Percentiles rank a stretch among this genome's conserved stretches.
Evolutionary conservation across 2,888 invertebrate species (phyloP).

Genomic region (Leptarthrus brevirostris): DNA sequence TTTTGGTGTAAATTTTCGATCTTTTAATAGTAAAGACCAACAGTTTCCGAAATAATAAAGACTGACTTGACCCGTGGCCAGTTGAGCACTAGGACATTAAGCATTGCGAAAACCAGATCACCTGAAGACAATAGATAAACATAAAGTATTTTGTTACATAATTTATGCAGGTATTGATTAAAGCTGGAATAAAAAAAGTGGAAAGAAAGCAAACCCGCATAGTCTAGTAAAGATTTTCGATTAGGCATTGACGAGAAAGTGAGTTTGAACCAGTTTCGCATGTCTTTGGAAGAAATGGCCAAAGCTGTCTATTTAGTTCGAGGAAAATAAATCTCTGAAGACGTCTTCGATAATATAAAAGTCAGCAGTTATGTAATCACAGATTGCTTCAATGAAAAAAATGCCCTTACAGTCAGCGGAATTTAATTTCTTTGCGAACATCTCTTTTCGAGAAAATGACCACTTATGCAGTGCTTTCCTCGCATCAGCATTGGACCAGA

Average conservation of each 20-base stretch:
- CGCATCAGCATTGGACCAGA: conserved; percentile 2
- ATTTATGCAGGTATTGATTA: not conserved
- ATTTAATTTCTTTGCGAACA: conserved; percentile 24
- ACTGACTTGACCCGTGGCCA: too few relatives aligned
- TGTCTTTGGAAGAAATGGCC: conserved; percentile 26
- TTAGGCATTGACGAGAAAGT: conserved; percentile 32
- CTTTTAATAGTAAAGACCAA: too few relatives aligned
- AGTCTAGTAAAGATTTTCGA: not conserved
- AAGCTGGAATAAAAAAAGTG: not conserved
- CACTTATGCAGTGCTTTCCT: conserved; percentile 11
- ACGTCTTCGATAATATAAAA: not conserved
- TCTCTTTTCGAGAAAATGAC: not conserved
- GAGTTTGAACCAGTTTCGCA: conserved; percentile 37
- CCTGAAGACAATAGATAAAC: not conserved
- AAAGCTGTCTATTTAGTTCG: not conserved
- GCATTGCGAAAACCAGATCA: conserved; percentile 14
- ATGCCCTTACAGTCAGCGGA: conserved; percentile 33
- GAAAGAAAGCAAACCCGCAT: not conserved
- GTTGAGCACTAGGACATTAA: too few relatives aligned
- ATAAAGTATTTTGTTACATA: conserved; percentile 2
- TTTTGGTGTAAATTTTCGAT: too few relatives aligned
- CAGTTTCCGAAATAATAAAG: too few relatives aligned
- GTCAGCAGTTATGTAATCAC: not conserved
- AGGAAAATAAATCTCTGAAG: not conserved
- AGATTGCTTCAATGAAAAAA: conserved; percentile 6